These are phyloP conservation scores for Yponomeuta sedellus DNA, from an alignment of 2,888 invertebrate species.

Conservation along the genomic window DNA sequence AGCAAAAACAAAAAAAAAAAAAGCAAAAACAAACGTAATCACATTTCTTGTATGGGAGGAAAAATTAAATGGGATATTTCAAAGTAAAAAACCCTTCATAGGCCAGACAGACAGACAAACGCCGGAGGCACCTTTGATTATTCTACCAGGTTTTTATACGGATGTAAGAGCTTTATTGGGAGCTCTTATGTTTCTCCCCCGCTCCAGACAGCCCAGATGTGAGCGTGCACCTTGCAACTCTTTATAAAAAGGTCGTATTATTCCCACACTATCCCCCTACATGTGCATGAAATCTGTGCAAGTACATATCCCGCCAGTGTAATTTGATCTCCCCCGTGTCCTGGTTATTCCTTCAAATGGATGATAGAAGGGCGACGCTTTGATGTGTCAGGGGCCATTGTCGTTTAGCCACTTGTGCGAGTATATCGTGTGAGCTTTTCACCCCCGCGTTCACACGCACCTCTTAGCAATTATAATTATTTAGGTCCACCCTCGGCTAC, in stretches of 20 bases:
- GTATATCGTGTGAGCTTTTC: slow-evolving; percentile 47
- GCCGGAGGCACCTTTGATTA: not conserved
- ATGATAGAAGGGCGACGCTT: slow-evolving; percentile 21
- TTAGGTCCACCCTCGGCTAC: slow-evolving; percentile 16
- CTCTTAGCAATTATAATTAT: slow-evolving; percentile 16
- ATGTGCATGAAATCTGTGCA: slow-evolving; percentile 44
- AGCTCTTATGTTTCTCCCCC: not conserved
- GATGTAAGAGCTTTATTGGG: not conserved
- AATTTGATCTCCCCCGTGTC: slow-evolving; percentile 32
- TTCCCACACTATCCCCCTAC: slow-evolving; percentile 46
- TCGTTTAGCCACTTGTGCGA: slow-evolving; percentile 12
- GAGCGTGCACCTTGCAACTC: slow-evolving; percentile 42
- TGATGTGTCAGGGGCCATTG: slow-evolving; percentile 21
- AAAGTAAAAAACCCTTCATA: no score
- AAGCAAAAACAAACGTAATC: no score
- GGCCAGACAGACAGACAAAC: no score
- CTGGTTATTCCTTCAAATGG: slow-evolving; percentile 7
- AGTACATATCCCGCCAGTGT: slow-evolving; percentile 30
- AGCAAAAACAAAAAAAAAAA: no score
- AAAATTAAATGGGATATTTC: no score
- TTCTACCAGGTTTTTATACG: not conserved
- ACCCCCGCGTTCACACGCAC: slow-evolving; percentile 51
- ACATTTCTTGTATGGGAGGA: no score
- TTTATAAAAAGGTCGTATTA: slow-evolving; percentile 31
- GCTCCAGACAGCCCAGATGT: slow-evolving; percentile 9